Base-by-base conservation (phyloP, 2,113 vertebrate genomes). In the Colius striatus region DNA sequence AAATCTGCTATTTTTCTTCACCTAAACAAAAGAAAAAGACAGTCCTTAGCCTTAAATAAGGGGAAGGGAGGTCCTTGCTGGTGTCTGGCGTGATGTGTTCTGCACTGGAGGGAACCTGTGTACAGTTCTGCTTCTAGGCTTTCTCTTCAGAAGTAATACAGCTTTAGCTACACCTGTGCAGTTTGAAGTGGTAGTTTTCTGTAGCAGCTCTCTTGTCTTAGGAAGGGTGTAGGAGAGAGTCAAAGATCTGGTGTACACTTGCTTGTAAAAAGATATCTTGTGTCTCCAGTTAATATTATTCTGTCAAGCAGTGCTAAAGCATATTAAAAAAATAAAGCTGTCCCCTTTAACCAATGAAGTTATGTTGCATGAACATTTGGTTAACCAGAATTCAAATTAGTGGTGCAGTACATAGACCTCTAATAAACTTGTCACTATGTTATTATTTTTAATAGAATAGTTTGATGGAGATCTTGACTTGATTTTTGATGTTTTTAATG, bases 371-470 rank as follows among this genome's bases (percentile, higher is more conserved):
- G 80, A 94, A 88, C 88, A 63, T 66, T 32, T 36, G 50, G 29
- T 91, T 30, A 78, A 48, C 43, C 38, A n/a, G 75, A 19, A 36
- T 85, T 87, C 80, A 74, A 92, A 86, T 86, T 63, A 67, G 55
- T 53, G 68, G 38, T 61, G 21, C 25, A 20, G 27, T 32, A 15
- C 11, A 10, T 27, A 68, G 85, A 18, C 61, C 57, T 94, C 68
- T 86, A 74, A 78, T 92, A 81, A 90, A 92, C 51, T 55, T 86
- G 73, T 71, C 32, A 34, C 41, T 92, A 0, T 54, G 51, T 77
- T 92, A 58, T 79, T n/a, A 32, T 70, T 90, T 86, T 90, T 85
- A 88, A 90, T 86, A 86, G 53, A 83, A 16, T 67, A 71, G 75
- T 53, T 94, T 50, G 55, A 53, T 71, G 51, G 55, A 63, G 60